These are phyloP conservation scores for Poecilia picta DNA, from an alignment of 2,797 vertebrate species.

Conservation along the genomic window DNA sequence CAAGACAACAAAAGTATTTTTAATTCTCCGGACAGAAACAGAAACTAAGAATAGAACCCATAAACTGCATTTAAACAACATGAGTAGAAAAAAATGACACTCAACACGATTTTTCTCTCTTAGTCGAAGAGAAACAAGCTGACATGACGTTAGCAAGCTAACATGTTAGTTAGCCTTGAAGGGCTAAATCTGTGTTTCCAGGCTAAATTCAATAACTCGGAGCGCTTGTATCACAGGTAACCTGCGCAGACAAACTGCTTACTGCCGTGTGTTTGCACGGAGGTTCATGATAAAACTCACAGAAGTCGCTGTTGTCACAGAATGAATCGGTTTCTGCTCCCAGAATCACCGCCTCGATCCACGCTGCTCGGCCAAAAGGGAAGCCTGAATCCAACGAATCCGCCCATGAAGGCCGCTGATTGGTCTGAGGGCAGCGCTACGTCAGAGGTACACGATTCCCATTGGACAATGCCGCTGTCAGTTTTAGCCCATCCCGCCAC, in stretches of 20 bases:
- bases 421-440: constrained; percentile 30
- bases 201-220: not conserved
- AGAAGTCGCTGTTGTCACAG: constrained; percentile 43
- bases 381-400: not conserved
- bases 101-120: not conserved
- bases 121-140: constrained; percentile 22
- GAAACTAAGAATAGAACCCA: not conserved
- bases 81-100: not conserved
- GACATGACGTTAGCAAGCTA: constrained; percentile 53
- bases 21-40: not conserved
- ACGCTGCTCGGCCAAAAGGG: constrained; percentile 62
- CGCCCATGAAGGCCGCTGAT: constrained; percentile 50
- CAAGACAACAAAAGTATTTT: not conserved
- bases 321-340: constrained; percentile 37
- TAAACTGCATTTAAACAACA: not conserved
- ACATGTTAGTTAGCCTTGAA: constrained; percentile 32
- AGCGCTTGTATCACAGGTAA: not conserved
- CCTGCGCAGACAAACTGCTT: not conserved
- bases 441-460: rapidly evolving
- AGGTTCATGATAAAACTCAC: constrained; percentile 61
- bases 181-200: constrained; percentile 5
- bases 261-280: not conserved
- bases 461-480: constrained; percentile 71
- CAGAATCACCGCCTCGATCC: constrained; percentile 49
- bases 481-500: constrained; percentile 47